Base-by-base conservation (phyloP, 2,888 invertebrate genomes). In the Caenorhabditis wallacei region DNA sequence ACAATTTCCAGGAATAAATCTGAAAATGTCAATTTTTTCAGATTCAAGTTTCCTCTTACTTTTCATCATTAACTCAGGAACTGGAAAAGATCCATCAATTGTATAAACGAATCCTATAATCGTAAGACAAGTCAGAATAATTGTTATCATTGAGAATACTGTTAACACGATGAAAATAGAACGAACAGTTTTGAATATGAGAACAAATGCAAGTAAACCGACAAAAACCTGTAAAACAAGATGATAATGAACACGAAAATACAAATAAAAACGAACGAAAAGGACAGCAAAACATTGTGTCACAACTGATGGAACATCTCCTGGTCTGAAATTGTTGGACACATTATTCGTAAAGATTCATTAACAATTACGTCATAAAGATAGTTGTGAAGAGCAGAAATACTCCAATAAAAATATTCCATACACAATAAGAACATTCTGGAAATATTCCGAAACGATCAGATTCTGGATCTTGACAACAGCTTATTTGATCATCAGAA, bases 321-420 rank as follows among this genome's bases (percentile, higher is more conserved):
- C 75, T 4, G 66, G 66, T 2, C 57, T 57, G 48, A 43, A 51
- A 75, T 10, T 20, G 24, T 1, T 69, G 10, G 18, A 30, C 2
- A 5, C 2, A 1, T 10, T 1, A 46, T 2, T 4, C 3, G 1
- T 8, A 4, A 13, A 10, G 0, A 16, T 13, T n/a, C 69, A n/a
- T n/a, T n/a, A n/a, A n/a, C n/a, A n/a, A n/a, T 69, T 10, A 69
- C 69, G n/a, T 26, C 69, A 56, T 26, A 43, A 69, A 69, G 11
- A 56, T 68, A 5, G 75, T 75, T 2, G 75, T 59, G 59, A 75
- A 75, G 8, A 75, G 51, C 18, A 75, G 59, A 24, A 75, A 75
- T 13, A 75, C 35, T 24, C 75, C 75, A 59, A 75, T 68, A 20
- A 57, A 68, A 59, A 75, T 59, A 51, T 75, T 75, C 75, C 75